A percentile compares a stretch with the other conserved stretches of the same genome.
Evolutionary conservation across 2,888 invertebrate species (phyloP).

Genomic region (Aleiodes leptofemur): DNA sequence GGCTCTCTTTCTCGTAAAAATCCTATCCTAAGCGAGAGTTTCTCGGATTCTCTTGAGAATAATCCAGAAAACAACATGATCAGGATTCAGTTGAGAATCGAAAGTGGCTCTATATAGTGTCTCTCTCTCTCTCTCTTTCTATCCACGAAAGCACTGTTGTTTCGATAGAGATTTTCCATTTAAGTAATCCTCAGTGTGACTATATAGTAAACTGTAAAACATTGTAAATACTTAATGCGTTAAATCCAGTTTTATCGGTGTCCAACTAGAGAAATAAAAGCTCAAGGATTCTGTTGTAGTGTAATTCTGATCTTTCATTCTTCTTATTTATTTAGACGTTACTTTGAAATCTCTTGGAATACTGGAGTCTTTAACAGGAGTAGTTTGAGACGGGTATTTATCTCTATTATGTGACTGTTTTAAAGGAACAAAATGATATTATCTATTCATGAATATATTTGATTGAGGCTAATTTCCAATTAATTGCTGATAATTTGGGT

Average conservation of each 20-base stretch:
- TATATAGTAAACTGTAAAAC: conserved; percentile 76
- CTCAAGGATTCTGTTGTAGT: neutral
- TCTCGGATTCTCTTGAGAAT: conserved; percentile 83
- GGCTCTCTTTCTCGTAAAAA: conserved; percentile 76
- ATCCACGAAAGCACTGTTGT: conserved; percentile 75
- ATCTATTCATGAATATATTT: no score
- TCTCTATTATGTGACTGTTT: no score
- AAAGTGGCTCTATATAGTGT: conserved; percentile 73
- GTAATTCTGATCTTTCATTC: neutral
- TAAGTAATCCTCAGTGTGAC: conserved; percentile 78
- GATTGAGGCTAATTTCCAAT: no score
- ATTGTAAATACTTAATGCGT: conserved; percentile 34
- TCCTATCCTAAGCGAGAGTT: conserved; percentile 80
- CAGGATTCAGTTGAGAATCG: conserved; percentile 80
- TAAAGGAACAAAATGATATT: no score
- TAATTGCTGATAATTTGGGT: no score
- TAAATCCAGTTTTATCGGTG: neutral
- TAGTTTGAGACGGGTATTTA: no score
- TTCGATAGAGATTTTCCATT: conserved; percentile 75
- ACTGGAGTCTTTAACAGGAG: no score
- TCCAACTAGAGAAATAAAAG: neutral
- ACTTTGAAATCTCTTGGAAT: neutral
- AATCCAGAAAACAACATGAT: conserved; percentile 80
- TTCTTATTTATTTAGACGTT: neutral
- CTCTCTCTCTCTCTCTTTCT: conserved; percentile 67